Conservation (phyloP, 2,888 invertebrate species). For the Epinotia bilunana region DNA sequence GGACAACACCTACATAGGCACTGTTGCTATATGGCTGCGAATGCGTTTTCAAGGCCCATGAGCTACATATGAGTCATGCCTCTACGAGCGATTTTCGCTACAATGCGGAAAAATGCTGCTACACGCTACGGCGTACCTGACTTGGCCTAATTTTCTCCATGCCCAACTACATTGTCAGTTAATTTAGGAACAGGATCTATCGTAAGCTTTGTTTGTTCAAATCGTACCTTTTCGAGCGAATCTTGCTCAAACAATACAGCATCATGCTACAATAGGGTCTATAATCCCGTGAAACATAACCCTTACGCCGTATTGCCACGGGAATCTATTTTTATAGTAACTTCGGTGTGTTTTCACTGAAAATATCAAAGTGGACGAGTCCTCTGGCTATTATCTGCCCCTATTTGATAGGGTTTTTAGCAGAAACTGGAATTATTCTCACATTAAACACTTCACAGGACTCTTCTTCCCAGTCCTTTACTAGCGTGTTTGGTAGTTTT, state of each 20-base stretch:
- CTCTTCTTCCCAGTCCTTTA: too few relatives aligned
- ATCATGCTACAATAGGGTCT: background rate
- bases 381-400: conserved; percentile 14
- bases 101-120: too few relatives aligned
- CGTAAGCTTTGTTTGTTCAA: conserved; percentile 14
- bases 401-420: conserved; percentile 27
- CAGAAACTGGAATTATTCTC: conserved; percentile 13
- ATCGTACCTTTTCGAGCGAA: background rate
- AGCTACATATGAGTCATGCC: too few relatives aligned
- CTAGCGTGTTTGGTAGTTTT: background rate
- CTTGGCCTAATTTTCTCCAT: background rate
- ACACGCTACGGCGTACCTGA: too few relatives aligned
- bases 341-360: background rate
- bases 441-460: conserved; percentile 6
- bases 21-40: too few relatives aligned
- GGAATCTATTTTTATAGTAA: background rate
- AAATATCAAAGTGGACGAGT: background rate
- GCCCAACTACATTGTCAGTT: background rate
- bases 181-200: background rate
- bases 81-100: too few relatives aligned
- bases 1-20: too few relatives aligned
- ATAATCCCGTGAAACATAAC: background rate
- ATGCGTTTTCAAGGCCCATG: too few relatives aligned
- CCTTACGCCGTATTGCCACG: background rate
- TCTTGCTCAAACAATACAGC: background rate